phyloP scores from a whole-genome alignment of 2,797 vertebrate species.

The Cirrhinus mrigala region DNA sequence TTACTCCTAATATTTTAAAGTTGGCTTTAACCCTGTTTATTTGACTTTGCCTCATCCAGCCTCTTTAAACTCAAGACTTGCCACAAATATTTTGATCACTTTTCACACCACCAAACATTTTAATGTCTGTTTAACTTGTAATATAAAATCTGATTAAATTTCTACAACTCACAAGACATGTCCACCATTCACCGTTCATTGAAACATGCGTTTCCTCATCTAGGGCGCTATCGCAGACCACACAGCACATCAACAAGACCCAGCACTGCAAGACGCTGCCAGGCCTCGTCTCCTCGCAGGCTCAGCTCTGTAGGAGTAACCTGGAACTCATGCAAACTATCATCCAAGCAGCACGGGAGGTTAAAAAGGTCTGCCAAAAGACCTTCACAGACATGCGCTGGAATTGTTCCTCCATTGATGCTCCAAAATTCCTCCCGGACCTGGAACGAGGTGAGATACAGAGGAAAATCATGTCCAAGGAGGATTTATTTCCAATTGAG shows the following conservation, averaged over 20 bases:
- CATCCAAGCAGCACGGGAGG: slow-evolving; percentile 90
- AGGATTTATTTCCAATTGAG: slow-evolving; percentile 17
- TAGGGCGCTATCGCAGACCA: slow-evolving; percentile 90
- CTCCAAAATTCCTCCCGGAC: slow-evolving; percentile 90
- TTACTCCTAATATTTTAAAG: slow-evolving; percentile 39
- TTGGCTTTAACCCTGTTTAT: slow-evolving; percentile 19
- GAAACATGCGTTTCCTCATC: slow-evolving; percentile 12
- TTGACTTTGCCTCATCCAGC: slow-evolving; percentile 2
- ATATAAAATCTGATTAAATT: background rate
- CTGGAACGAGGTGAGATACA: slow-evolving; percentile 90
- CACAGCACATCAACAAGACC: slow-evolving; percentile 92
- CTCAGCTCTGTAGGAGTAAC: slow-evolving; percentile 96
- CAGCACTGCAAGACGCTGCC: slow-evolving; percentile 96
- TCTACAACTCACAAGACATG: background rate
- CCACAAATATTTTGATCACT: slow-evolving; percentile 18
- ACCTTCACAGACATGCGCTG: slow-evolving; percentile 96
- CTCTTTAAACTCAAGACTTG: slow-evolving; percentile 10
- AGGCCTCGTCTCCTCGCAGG: slow-evolving; percentile 93
- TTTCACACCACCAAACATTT: slow-evolving; percentile 19
- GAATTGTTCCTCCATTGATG: slow-evolving; percentile 96
- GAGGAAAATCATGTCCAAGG: slow-evolving; percentile 16
- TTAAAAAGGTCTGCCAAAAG: slow-evolving; percentile 95
- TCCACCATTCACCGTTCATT: background rate
- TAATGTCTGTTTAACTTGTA: background rate
- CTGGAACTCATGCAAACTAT: slow-evolving; percentile 97